Percentiles rank a stretch among this genome's conserved stretches.
Evolutionary conservation across 2,797 vertebrate species (phyloP).

Genomic region (Diceros bicornis): DNA sequence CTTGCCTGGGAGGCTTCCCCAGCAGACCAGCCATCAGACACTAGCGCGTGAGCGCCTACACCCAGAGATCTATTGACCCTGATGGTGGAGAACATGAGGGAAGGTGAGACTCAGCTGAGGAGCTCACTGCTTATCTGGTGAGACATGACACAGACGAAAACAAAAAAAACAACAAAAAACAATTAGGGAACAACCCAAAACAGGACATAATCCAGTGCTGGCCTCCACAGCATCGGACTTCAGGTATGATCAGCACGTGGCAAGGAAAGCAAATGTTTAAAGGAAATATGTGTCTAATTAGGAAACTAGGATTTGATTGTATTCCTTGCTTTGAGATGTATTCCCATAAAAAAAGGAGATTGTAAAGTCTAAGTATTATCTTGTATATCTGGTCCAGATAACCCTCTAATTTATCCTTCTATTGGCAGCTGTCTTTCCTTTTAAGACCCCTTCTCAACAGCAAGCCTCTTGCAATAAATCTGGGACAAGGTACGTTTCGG

Average conservation of each 20-base stretch:
- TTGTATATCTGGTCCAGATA: not conserved
- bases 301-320: not conserved
- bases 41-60: not conserved
- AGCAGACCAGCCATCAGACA: not conserved
- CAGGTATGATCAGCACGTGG: not conserved
- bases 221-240: not conserved
- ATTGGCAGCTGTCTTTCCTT: not conserved
- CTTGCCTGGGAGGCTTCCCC: not conserved
- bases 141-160: not conserved
- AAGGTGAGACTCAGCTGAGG: not conserved
- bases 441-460: not conserved
- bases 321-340: slow-evolving; percentile 4
- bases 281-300: not conserved
- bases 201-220: not conserved
- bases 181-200: not conserved
- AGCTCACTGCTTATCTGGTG: not conserved
- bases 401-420: not conserved
- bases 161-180: not conserved
- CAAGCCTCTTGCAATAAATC: not conserved
- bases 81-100: not conserved
- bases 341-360: not conserved
- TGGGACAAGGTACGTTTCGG: not conserved
- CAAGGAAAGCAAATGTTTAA: not conserved
- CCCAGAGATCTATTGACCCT: not conserved
- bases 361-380: not conserved